Base-by-base conservation (phyloP, 2,797 vertebrate species). In the Taeniopygia guttata region DNA sequence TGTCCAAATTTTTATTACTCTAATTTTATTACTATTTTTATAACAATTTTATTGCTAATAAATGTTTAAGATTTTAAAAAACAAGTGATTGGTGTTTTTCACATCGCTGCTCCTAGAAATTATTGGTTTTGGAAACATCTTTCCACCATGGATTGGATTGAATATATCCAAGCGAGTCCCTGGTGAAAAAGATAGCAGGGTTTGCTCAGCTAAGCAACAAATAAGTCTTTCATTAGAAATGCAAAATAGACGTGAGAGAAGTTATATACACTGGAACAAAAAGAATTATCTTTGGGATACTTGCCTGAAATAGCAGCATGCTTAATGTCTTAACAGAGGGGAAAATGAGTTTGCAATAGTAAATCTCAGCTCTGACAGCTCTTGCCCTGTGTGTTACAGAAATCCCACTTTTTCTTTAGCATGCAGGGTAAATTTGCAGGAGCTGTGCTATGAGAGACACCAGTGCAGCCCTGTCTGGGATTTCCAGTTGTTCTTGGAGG, bases 101-200 rank as follows among this genome's bases (percentile, higher is more conserved):
- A 58, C 40, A 40, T 40, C 38, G 12, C 34, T 49, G 7, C 22
- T 62, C 11, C 54, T 14, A 9, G 20, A 45, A 55, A 48, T 4
- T 9, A 0, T 4, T 25, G 0, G 0, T 43, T 59, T 83, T 10
- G 14, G 67, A 30, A 49, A 8, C 13, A 7, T 11, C 16, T 34
- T 63, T 42, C 25, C 13, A 8, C 11, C 20, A 2, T 0, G 1
- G 27, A 7, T 3, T 46, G 40, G 36, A 7, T 30, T 55, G 54
- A 46, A 63, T 59, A 32, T 15, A 55, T 34, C 40, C 55, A 21
- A 86, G 25, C 0, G 3, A 64, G 16, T 36, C 11, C 9, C 32
- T 27, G 7, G 30, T 16, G 66, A 30, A 80, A 66, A 77, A 54
- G 32, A 40, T 19, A 49, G 7, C 14, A 0, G 51, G 11, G 8